phyloP scores from a whole-genome alignment of 1,140 invertebrate species.

The Diorhabda sublineata region DNA sequence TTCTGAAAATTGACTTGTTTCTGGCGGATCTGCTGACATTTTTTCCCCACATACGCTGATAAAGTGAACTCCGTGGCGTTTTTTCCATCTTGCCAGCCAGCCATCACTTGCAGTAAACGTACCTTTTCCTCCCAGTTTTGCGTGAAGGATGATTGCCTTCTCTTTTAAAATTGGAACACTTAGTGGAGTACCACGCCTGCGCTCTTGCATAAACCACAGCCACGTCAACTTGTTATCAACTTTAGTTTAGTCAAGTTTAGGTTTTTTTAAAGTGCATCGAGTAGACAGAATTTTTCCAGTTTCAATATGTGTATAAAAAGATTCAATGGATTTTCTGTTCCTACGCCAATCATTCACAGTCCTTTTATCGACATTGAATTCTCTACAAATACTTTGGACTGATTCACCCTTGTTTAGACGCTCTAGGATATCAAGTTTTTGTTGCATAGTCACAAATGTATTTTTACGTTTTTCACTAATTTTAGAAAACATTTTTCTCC shows the following conservation, averaged over 20 bases:
- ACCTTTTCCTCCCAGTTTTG: too few species aligned
- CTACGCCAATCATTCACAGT: not conserved
- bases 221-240: not conserved
- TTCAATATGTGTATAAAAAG: not conserved
- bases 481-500: too few species aligned
- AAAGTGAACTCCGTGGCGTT: too few species aligned
- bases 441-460: too few species aligned
- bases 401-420: too few species aligned
- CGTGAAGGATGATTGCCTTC: not conserved
- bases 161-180: not conserved
- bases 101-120: not conserved
- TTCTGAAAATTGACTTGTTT: too few species aligned
- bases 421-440: too few species aligned
- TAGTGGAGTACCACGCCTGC: not conserved
- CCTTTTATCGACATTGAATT: not conserved
- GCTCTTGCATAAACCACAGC: conserved; percentile 6
- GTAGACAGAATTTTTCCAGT: not conserved
- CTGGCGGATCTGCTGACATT: too few species aligned
- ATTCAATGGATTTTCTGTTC: not conserved
- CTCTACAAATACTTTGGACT: too few species aligned
- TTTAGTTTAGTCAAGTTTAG: not conserved
- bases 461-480: too few species aligned
- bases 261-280: not conserved
- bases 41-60: too few species aligned
- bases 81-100: not conserved